Evolutionary conservation across 2,113 vertebrate species (phyloP).

Genomic region (Macquaria ambigua): DNA sequence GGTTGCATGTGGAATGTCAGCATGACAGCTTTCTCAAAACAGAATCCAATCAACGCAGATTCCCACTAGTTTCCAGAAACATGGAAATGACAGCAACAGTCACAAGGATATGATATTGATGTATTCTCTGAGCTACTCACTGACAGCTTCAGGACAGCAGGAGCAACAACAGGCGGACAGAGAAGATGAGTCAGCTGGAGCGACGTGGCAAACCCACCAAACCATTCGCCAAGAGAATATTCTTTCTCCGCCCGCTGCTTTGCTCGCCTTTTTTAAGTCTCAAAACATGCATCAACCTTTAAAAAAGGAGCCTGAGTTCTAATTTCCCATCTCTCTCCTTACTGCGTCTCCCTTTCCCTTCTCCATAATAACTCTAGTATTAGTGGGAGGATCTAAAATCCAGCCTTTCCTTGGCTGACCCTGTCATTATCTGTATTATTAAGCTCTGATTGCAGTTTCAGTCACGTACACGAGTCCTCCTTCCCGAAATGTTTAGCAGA

Average conservation of each 20-base stretch:
- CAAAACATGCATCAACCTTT: background rate
- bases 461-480: background rate
- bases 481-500: conserved; percentile 16
- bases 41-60: background rate
- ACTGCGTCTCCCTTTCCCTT: background rate
- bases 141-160: conserved; percentile 41
- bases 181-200: conserved; percentile 65
- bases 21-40: conserved; percentile 14
- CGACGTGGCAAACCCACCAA: conserved; percentile 42
- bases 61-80: conserved; percentile 18
- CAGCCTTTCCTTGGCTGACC: conserved; percentile 21
- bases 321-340: conserved; percentile 1
- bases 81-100: background rate
- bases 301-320: background rate
- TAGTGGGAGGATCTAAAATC: conserved; percentile 16
- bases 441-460: conserved; percentile 23
- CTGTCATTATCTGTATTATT: conserved; percentile 41
- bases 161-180: conserved; percentile 54
- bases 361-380: conserved; percentile 22
- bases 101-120: conserved; percentile 21
- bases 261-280: conserved; percentile 5
- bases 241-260: conserved; percentile 20
- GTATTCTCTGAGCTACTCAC: conserved; percentile 19
- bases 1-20: background rate
- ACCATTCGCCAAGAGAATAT: conserved; percentile 40